A percentile compares a stretch with the other conserved stretches of the same genome.
Evolutionary conservation across 2,888 invertebrate genomes (phyloP).

Genomic region (Sialis lutaria): DNA sequence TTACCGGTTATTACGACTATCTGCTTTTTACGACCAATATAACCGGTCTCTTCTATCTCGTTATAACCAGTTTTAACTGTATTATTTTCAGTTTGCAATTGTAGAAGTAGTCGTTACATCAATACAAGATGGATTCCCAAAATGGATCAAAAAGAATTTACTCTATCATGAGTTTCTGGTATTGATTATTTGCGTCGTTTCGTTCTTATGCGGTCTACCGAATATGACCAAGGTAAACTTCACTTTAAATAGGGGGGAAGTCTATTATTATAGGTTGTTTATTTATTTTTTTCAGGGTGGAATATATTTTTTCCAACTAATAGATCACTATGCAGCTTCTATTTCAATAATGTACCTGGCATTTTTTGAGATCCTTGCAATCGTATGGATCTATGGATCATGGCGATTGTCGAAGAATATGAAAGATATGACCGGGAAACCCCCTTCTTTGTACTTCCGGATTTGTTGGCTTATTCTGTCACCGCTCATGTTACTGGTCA

Average conservation of each 20-base stretch:
- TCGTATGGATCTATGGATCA: constrained; percentile 85
- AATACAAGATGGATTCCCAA: constrained; percentile 82
- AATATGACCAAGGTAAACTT: constrained; percentile 58
- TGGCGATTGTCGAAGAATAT: constrained; percentile 64
- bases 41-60: no score
- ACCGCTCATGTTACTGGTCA: constrained; percentile 58
- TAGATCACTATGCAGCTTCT: constrained; percentile 87
- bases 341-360: constrained; percentile 83
- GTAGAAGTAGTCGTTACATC: constrained; percentile 90
- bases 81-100: constrained; percentile 64
- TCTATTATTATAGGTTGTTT: constrained; percentile 3
- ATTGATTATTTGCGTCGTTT: constrained; percentile 63
- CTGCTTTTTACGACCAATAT: no score
- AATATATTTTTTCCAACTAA: constrained; percentile 79
- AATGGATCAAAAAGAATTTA: constrained; percentile 64
- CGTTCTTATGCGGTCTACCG: constrained; percentile 71
- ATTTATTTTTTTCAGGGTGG: constrained; percentile 45
- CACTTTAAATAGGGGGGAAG: no score
- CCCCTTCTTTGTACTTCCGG: constrained; percentile 65
- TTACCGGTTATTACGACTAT: no score
- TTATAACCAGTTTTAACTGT: no score
- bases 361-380: constrained; percentile 82
- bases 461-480: constrained; percentile 73
- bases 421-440: constrained; percentile 74
- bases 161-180: constrained; percentile 79